Evolutionary conservation across 2,113 vertebrate species (phyloP), one percentile per base, ranked within the genome.

Genomic region (Tretioscincus oriximinensis): DNA sequence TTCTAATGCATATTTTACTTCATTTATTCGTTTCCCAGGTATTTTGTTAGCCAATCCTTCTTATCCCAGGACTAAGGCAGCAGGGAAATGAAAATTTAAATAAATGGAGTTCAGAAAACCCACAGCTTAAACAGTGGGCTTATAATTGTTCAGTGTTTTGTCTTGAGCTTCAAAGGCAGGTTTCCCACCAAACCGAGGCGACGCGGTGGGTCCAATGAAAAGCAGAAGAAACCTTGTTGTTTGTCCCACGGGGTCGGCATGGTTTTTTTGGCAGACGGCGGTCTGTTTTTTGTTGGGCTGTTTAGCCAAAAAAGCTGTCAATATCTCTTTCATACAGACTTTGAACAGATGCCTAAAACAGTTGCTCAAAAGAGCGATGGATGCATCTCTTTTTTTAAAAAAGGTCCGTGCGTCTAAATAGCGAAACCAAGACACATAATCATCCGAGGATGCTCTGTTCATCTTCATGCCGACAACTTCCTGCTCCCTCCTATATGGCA

Each of bases 311-410:
- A 85, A 93, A 94, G 88, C 86, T 93, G 91, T 84, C 47, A 58
- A 22, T 84, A 66, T 84, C 68, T 86, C 77, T 91, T 85, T 91
- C 88, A 83, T 82, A 70, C 80, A 93, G 90, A 85, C 88, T 86
- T 87, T 28, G 84, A 93, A 88, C 92, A 93, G 93, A 93, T 92
- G 93, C 93, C 63, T 81, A 86, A 90, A 93, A 90, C 92, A 92
- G 89, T 93, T 85, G 92, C 92, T 94, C 84, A 89, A 89, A 91
- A 73, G 85, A 90, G 88, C 90, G 86, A 85, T 83, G 31, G 49
- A 69, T 69, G 73, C 31, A 18, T 41, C 31, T 22, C 16, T 24
- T 22, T 0, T 45, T 28, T n/a, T 0, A n/a, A n/a, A 1, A 24
- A n/a, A 35, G 78, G 86, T 84, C 85, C 80, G 87, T 90, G 88